Conservation (phyloP, 2,113 vertebrate species). For the Pygoscelis adeliae region DNA sequence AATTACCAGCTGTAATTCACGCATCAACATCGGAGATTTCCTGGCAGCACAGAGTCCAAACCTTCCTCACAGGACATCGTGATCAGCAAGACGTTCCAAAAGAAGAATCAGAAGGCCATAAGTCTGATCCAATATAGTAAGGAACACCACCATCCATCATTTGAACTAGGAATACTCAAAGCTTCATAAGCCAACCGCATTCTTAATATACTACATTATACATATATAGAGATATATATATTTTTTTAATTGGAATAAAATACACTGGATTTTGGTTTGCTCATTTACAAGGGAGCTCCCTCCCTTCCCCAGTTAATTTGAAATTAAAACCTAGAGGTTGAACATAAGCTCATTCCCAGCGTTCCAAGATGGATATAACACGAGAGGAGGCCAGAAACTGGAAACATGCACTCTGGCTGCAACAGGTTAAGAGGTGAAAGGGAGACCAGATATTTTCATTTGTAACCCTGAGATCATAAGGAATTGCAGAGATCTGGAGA, state of each 20-base stretch:
- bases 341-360: slow-evolving; percentile 41
- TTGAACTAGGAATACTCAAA: slow-evolving; percentile 48
- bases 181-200: slow-evolving; percentile 51
- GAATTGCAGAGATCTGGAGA: slow-evolving; percentile 74
- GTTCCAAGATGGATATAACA: slow-evolving; percentile 54
- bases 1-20: neutral
- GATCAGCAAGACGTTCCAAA: slow-evolving; percentile 24
- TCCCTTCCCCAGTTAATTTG: slow-evolving; percentile 17
- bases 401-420: slow-evolving; percentile 71
- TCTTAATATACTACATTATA: slow-evolving; percentile 50
- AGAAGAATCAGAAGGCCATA: slow-evolving; percentile 51
- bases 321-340: slow-evolving; percentile 54
- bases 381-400: slow-evolving; percentile 51
- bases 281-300: slow-evolving; percentile 47
- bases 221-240: neutral
- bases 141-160: slow-evolving; percentile 55
- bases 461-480: slow-evolving; percentile 85
- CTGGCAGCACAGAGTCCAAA: slow-evolving; percentile 19
- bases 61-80: neutral
- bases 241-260: slow-evolving; percentile 58
- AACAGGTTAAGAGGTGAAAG: slow-evolving; percentile 59
- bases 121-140: slow-evolving; percentile 31
- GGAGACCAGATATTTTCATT: slow-evolving; percentile 63
- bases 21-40: neutral
- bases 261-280: slow-evolving; percentile 58